Evolutionary conservation across 2,888 invertebrate species (phyloP).

Genomic region (Plagodis dolabraria): DNA sequence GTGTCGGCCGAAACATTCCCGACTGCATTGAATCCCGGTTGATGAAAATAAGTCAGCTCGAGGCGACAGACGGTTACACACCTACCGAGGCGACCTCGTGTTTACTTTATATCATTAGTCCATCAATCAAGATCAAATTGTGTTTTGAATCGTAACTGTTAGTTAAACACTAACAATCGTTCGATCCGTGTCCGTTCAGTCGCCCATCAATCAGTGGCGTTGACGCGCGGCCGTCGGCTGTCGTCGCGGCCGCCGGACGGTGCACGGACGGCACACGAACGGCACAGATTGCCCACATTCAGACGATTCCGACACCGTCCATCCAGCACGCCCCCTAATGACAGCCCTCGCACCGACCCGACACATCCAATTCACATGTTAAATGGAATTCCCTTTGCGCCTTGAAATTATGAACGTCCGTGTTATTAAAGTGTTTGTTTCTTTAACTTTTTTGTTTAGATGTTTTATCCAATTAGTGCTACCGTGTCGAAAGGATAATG

Average conservation of each 20-base stretch:
- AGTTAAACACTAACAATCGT: constrained; percentile 80
- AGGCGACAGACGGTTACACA: constrained; percentile 59
- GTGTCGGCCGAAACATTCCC: constrained; percentile 50
- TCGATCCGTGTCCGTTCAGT: constrained; percentile 59
- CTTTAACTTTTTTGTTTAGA: constrained; percentile 76
- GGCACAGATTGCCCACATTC: constrained; percentile 20
- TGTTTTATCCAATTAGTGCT: constrained; percentile 83
- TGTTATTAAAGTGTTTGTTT: constrained; percentile 83
- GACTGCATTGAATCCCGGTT: constrained; percentile 50
- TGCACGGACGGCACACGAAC: constrained; percentile 34
- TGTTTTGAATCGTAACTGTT: constrained; percentile 79
- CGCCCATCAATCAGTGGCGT: constrained; percentile 74
- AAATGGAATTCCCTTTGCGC: constrained; percentile 82
- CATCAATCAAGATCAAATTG: constrained; percentile 82
- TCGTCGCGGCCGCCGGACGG: constrained; percentile 41
- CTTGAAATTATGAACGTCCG: constrained; percentile 74
- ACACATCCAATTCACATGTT: constrained; percentile 84
- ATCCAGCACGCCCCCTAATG: constrained; percentile 60
- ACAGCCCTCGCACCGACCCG: constrained; percentile 70
- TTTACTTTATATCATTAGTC: constrained; percentile 83
- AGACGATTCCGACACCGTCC: constrained; percentile 23
- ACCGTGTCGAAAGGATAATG: constrained; percentile 85
- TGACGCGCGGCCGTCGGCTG: constrained; percentile 61
- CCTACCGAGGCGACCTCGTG: constrained; percentile 65
- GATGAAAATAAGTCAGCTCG: constrained; percentile 58